Percentiles rank a stretch among this genome's conserved stretches.
Evolutionary conservation across 1,140 invertebrate species (phyloP).

Genomic region (Cydia splendana): DNA sequence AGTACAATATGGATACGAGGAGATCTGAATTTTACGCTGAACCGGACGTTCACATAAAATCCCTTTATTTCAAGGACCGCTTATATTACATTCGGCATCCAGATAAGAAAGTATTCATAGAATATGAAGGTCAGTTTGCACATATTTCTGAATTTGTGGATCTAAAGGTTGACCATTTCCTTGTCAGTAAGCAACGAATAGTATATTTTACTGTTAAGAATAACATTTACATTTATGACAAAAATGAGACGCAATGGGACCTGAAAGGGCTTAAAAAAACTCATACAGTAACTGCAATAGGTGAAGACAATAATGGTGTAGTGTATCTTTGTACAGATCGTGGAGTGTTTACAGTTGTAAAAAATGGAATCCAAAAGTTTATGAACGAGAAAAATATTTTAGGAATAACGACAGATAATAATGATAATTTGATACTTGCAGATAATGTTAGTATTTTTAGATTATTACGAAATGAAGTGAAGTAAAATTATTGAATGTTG

Average conservation of each 20-base stretch:
- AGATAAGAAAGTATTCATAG: constrained; percentile 59
- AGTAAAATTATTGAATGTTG: background rate
- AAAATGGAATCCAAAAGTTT: constrained; percentile 46
- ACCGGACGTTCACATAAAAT: constrained; percentile 60
- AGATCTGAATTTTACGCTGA: constrained; percentile 58
- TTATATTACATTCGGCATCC: constrained; percentile 66
- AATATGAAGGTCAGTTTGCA: constrained; percentile 56
- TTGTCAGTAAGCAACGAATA: constrained; percentile 44
- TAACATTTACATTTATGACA: constrained; percentile 58
- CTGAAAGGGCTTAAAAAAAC: constrained; percentile 46
- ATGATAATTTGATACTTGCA: constrained; percentile 59
- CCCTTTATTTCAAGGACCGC: constrained; percentile 54
- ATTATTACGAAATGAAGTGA: constrained; percentile 31
- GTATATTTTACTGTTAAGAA: constrained; percentile 63
- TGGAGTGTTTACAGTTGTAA: constrained; percentile 48
- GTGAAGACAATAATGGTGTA: constrained; percentile 53
- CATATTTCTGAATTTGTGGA: constrained; percentile 57
- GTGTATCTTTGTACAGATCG: constrained; percentile 56
- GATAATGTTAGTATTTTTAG: constrained; percentile 54
- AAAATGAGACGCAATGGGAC: constrained; percentile 30
- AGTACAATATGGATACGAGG: constrained; percentile 60
- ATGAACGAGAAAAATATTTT: constrained; percentile 54
- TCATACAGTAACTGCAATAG: constrained; percentile 53
- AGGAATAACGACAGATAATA: constrained; percentile 59
- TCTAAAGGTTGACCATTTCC: constrained; percentile 60